phyloP scores from a whole-genome alignment of 2,113 vertebrate genomes.

The Anser brachyrhynchus region DNA sequence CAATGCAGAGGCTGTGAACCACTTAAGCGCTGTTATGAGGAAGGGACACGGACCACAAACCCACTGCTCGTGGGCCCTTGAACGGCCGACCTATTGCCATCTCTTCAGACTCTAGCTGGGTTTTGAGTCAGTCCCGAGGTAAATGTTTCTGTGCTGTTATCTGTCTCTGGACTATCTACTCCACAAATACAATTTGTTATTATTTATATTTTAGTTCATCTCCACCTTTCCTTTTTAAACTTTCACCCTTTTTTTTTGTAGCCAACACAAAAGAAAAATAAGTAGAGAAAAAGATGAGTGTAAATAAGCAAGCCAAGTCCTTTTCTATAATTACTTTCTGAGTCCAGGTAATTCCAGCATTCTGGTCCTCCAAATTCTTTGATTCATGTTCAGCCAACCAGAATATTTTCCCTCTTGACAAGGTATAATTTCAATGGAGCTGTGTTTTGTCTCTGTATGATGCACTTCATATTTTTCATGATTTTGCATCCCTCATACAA shows the following conservation, averaged over 20 bases:
- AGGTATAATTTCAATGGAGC: slow-evolving; percentile 56
- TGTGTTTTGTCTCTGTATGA: slow-evolving; percentile 43
- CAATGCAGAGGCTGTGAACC: background rate
- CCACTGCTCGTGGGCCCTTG: background rate
- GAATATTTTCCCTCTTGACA: slow-evolving; percentile 57
- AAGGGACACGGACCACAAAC: background rate
- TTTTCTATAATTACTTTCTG: background rate
- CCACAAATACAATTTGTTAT: background rate
- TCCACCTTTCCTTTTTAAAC: background rate
- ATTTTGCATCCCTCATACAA: slow-evolving; percentile 52
- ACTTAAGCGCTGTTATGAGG: background rate
- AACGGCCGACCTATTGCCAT: background rate
- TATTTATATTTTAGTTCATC: background rate
- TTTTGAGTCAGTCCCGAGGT: background rate
- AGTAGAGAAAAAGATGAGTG: background rate
- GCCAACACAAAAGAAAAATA: slow-evolving; percentile 3
- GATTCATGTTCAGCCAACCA: slow-evolving; percentile 50
- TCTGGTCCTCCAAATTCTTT: slow-evolving; percentile 44
- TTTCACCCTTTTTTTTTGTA: background rate
- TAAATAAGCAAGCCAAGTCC: background rate
- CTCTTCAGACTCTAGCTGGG: accelerated
- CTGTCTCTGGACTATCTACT: background rate
- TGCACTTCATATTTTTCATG: slow-evolving; percentile 58
- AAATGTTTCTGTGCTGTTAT: background rate
- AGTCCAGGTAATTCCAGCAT: slow-evolving; percentile 52